phyloP scores from a whole-genome alignment of 2,113 vertebrate species.

The Australoheros scitulus region DNA sequence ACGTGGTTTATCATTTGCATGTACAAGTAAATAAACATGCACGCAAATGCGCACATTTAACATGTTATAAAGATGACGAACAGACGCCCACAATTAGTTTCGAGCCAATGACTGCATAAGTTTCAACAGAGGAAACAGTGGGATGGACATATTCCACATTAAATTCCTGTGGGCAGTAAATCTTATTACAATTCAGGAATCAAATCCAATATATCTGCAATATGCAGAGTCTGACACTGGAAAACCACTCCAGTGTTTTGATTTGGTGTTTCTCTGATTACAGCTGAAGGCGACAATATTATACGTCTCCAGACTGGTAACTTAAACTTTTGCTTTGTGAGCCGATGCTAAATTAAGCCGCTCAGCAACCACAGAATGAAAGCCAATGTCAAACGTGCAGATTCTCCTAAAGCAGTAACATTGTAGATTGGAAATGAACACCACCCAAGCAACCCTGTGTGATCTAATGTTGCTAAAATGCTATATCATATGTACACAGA shows the following conservation, averaged over 20 bases:
- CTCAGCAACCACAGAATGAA: slow-evolving; percentile 1
- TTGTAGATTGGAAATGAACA: slow-evolving; percentile 9
- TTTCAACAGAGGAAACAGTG: slow-evolving; percentile 17
- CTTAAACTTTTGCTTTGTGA: slow-evolving; percentile 41
- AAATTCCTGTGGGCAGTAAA: slow-evolving; percentile 21
- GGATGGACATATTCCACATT: slow-evolving; percentile 47
- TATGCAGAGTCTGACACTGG: slow-evolving; percentile 26
- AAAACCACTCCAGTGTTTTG: slow-evolving; percentile 43
- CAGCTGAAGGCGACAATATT: slow-evolving; percentile 36
- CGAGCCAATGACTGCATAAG: neutral
- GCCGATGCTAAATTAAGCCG: slow-evolving; percentile 31
- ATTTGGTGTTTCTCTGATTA: slow-evolving; percentile 37
- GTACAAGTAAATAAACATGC: neutral
- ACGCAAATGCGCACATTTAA: neutral
- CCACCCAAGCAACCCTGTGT: slow-evolving; percentile 19
- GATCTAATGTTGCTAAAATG: slow-evolving; percentile 36
- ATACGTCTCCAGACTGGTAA: neutral
- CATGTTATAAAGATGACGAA: slow-evolving; percentile 28
- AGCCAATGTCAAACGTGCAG: slow-evolving; percentile 22
- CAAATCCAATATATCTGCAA: slow-evolving; percentile 38
- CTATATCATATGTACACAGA: slow-evolving; percentile 7
- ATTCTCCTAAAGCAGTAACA: slow-evolving; percentile 11
- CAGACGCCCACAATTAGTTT: slow-evolving; percentile 35
- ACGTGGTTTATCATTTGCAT: slow-evolving; percentile 7
- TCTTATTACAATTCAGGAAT: slow-evolving; percentile 45